Evolutionary conservation across 2,113 vertebrate species (phyloP).

Genomic region (Hypomesus transpacificus): DNA sequence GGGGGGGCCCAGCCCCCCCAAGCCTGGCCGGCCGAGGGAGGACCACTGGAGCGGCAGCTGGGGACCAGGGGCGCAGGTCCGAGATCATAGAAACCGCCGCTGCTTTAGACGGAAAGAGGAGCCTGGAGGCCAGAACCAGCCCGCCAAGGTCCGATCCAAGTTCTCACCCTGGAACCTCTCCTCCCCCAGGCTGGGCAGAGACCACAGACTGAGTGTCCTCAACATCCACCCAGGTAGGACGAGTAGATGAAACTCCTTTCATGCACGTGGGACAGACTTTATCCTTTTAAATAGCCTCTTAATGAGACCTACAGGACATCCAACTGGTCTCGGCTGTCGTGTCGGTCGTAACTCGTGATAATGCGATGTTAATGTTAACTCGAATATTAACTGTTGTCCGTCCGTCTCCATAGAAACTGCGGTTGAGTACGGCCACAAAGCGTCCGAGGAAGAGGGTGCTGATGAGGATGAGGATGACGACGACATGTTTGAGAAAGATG

Average conservation of each 20-base stretch:
- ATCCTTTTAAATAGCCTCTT: too few relatives aligned
- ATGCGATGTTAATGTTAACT: neutral
- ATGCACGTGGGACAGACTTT: too few relatives aligned
- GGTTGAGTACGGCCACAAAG: slow-evolving; percentile 35
- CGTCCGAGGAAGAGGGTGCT: slow-evolving; percentile 64
- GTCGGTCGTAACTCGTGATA: neutral
- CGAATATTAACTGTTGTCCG: neutral
- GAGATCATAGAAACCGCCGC: slow-evolving; percentile 58
- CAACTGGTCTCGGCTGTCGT: neutral
- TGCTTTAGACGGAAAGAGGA: slow-evolving; percentile 69
- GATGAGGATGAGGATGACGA: slow-evolving; percentile 50
- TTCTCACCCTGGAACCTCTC: slow-evolving; percentile 79
- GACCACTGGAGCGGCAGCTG: slow-evolving; percentile 63
- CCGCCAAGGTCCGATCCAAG: slow-evolving; percentile 62
- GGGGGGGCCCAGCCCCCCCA: slow-evolving; percentile 37
- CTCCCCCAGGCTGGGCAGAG: slow-evolving; percentile 68
- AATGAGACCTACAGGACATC: too few relatives aligned
- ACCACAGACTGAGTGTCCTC: slow-evolving; percentile 60
- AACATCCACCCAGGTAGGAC: slow-evolving; percentile 41
- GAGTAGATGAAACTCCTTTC: too few relatives aligned
- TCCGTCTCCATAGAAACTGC: slow-evolving; percentile 45
- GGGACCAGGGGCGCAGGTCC: slow-evolving; percentile 25
- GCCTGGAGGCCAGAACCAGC: slow-evolving; percentile 37
- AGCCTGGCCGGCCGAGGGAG: slow-evolving; percentile 59
- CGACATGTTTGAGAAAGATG: slow-evolving; percentile 50